Base-by-base conservation (phyloP, 2,113 vertebrate species). In the Prietella phreatophila region DNA sequence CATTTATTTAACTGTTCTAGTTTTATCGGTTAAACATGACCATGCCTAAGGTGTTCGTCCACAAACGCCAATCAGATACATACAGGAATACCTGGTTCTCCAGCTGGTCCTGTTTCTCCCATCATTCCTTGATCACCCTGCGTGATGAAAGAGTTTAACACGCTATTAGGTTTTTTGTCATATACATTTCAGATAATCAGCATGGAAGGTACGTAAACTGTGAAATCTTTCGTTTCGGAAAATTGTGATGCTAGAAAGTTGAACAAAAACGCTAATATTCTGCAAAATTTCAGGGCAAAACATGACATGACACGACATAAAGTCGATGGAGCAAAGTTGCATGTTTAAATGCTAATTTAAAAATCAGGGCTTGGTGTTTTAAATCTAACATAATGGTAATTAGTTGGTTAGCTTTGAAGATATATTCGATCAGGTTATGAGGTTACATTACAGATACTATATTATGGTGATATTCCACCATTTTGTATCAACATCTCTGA, bases 71-170 rank as follows among this genome's bases (percentile, higher is more conserved):
- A 85, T 92, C 91, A 93, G 94, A 94, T 96, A 99, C 98, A 93
- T 95, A 99, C 98, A 89, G 98, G 98, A 93, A 99, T 94, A 92
- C 98, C 98, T 86, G 98, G 98, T 94, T 99, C 98, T 96, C 98
- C 98, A 27, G 97, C 97, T 63, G 98, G 97, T 83, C 98, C 98
- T 0, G 95, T 94, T 89, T 97, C 97, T 33, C 98, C 98, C 91
- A 93, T 71, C 90, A 97, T 95, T 82, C 98, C 98, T 47, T 92
- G 71, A 87, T 93, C 94, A 88, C 98, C 98, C 98, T 99, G 91
- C 7, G 75, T 1, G 9, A 36, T 56, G 33, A 63, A 81, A 69
- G 27, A 82, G n/a, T 78, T 27, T 19, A 6, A 83, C 17, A 78
- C 36, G 9, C 11, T 20, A 20, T 53, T 22, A 53, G 30, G 20